Percentiles rank a stretch among this genome's conserved stretches.
phyloP scores from a whole-genome alignment of 2,888 invertebrate species.

The Carcina quercana region DNA sequence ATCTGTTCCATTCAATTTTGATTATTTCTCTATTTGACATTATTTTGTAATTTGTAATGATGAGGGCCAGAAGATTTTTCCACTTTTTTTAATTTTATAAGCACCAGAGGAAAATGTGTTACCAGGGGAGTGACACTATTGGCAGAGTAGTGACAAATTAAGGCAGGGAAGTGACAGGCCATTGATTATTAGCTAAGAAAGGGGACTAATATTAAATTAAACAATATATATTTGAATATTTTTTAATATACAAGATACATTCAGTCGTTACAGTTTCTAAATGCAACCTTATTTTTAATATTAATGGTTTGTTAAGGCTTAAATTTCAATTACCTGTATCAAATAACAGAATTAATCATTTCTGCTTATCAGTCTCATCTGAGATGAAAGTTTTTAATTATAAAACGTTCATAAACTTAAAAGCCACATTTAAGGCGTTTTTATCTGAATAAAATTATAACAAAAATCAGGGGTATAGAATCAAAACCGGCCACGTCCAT shows the following conservation, averaged over 20 bases:
- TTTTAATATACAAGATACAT: slow-evolving; percentile 9
- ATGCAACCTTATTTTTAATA: slow-evolving; percentile 10
- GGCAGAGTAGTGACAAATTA: slow-evolving; percentile 15
- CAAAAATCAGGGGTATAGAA: too few species aligned
- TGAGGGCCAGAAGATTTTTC: slow-evolving; percentile 12
- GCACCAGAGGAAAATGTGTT: slow-evolving; percentile 17
- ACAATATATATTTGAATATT: slow-evolving; percentile 7
- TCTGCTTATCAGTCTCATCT: slow-evolving; percentile 12
- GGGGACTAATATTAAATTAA: slow-evolving; percentile 8
- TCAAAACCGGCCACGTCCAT: too few species aligned
- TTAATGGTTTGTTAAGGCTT: slow-evolving; percentile 11
- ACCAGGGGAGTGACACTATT: slow-evolving; percentile 17
- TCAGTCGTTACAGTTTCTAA: slow-evolving; percentile 6
- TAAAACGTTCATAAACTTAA: slow-evolving; percentile 6
- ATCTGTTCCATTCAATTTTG: slow-evolving; percentile 8
- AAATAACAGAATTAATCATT: slow-evolving; percentile 11
- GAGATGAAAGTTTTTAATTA: slow-evolving; percentile 9
- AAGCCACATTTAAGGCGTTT: slow-evolving; percentile 5
- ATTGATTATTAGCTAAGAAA: slow-evolving; percentile 10
- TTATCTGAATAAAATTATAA: slow-evolving; percentile 6
- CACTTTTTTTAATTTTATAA: slow-evolving; percentile 13
- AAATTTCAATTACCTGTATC: slow-evolving; percentile 11
- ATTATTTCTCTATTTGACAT: too few species aligned
- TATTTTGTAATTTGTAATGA: neutral
- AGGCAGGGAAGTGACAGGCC: slow-evolving; percentile 11